These are phyloP conservation scores for Lucilia cuprina DNA, from an alignment of 1,140 invertebrate genomes.

Conservation along the genomic window DNA sequence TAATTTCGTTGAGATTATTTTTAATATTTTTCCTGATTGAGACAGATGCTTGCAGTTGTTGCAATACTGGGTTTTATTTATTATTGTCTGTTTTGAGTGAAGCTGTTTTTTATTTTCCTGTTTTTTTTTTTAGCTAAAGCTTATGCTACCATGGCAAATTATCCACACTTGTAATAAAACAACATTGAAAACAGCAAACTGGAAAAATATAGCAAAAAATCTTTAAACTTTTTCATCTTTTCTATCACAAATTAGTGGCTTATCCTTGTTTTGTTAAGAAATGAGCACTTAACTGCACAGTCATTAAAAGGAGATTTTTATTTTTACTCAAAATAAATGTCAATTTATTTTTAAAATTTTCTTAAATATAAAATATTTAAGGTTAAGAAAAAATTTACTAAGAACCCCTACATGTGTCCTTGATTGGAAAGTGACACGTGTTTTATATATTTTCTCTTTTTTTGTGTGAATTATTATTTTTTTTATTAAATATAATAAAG, in stretches of 20 bases:
- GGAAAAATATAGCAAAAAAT: not conserved
- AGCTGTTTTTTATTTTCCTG: not conserved
- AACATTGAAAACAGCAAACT: not conserved
- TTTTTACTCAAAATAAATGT: no score
- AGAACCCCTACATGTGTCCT: no score
- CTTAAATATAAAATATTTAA: no score
- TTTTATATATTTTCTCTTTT: no score
- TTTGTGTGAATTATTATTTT: not conserved
- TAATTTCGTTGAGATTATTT: not conserved
- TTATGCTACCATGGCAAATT: slow-evolving; percentile 3
- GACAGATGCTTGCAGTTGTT: not conserved
- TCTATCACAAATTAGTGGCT: not conserved
- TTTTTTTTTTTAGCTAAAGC: not conserved
- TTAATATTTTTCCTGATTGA: not conserved
- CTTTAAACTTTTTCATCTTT: not conserved
- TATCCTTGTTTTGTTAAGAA: not conserved
- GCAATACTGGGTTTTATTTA: not conserved
- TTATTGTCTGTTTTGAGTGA: not conserved
- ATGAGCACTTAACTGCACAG: not conserved
- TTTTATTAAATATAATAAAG: not conserved
- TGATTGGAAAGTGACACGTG: no score
- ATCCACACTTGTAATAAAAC: not conserved
- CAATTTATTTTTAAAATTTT: no score
- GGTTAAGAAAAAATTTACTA: no score
- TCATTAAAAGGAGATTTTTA: not conserved